Conservation (phyloP, 23 tunicate genomes). For the Styela clava region DNA sequence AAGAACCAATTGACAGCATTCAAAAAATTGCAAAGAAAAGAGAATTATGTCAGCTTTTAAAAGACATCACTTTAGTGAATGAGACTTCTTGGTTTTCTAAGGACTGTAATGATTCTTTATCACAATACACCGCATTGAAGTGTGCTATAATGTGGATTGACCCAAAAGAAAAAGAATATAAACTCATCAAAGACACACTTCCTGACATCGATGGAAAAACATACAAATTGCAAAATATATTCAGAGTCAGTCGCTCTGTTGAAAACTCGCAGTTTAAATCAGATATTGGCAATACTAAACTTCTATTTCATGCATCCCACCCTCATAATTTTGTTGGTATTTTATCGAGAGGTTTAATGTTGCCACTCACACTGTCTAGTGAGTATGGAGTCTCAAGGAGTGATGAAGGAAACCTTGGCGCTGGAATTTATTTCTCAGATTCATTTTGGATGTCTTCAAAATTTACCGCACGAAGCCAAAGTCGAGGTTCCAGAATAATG, state of each 20-base stretch:
- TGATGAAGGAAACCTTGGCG: constrained; percentile 71
- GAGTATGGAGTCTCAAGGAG: constrained; percentile 60
- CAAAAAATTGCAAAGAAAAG: constrained; percentile 41
- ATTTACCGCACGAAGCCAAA: neutral
- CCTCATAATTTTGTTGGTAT: constrained; percentile 69
- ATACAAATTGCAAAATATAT: constrained; percentile 42
- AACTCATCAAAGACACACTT: constrained; percentile 25
- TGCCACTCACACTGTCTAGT: constrained; percentile 55
- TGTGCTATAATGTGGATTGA: constrained; percentile 38
- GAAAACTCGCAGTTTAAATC: constrained; percentile 46
- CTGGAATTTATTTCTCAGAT: constrained; percentile 73
- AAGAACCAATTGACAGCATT: constrained; percentile 21
- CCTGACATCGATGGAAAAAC: neutral
- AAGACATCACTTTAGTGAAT: constrained; percentile 31
- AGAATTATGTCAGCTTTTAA: constrained; percentile 56
- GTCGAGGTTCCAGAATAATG: constrained; percentile 45
- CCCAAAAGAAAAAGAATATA: constrained; percentile 21
- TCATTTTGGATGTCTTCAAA: constrained; percentile 22
- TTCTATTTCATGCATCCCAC: constrained; percentile 61
- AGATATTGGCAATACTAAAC: constrained; percentile 29
- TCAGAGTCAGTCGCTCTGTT: constrained; percentile 33
- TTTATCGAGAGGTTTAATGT: constrained; percentile 67
- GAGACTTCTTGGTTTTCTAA: constrained; percentile 22
- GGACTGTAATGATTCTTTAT: neutral
- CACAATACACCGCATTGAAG: constrained; percentile 45